phyloP scores from a whole-genome alignment of 2,113 vertebrate genomes.

The Hydrolagus affinis region DNA sequence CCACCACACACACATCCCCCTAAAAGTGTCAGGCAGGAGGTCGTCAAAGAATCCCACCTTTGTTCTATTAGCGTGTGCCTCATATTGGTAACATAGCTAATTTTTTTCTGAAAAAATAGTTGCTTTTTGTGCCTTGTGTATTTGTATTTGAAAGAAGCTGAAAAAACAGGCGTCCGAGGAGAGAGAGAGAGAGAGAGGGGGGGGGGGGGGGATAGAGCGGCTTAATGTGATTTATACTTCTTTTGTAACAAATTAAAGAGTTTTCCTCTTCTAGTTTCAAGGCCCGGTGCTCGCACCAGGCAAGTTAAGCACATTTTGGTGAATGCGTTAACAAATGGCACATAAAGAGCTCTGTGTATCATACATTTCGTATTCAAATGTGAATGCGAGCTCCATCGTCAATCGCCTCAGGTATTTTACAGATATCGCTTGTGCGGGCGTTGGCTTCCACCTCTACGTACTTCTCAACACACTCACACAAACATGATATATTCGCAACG shows the following conservation, averaged over 20 bases:
- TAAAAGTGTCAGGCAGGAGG: not conserved
- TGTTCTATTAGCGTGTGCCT: not conserved
- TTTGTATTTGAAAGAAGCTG: not conserved
- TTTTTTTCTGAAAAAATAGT: not conserved
- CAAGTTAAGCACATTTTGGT: not conserved
- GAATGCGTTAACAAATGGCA: not conserved
- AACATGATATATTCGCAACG: not conserved
- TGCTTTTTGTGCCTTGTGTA: conserved; percentile 5
- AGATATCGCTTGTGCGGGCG: no score
- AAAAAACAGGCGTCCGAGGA: not conserved
- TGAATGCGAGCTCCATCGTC: not conserved
- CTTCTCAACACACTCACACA: not conserved
- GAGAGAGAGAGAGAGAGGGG: not conserved
- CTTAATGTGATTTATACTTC: conserved; percentile 26
- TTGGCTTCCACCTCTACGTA: not conserved
- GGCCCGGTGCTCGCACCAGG: not conserved
- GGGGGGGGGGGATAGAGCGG: not conserved
- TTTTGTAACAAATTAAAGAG: conserved; percentile 9
- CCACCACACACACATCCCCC: no score
- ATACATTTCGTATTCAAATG: not conserved
- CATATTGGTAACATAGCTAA: conserved; percentile 23
- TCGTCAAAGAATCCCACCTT: not conserved
- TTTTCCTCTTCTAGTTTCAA: not conserved
- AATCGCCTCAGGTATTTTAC: not conserved
- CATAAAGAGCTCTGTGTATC: not conserved